Percentiles rank a stretch among this genome's conserved stretches.
These are phyloP conservation scores for Micrasema minimum DNA, from an alignment of 1,140 invertebrate species.

Conservation along the genomic window DNA sequence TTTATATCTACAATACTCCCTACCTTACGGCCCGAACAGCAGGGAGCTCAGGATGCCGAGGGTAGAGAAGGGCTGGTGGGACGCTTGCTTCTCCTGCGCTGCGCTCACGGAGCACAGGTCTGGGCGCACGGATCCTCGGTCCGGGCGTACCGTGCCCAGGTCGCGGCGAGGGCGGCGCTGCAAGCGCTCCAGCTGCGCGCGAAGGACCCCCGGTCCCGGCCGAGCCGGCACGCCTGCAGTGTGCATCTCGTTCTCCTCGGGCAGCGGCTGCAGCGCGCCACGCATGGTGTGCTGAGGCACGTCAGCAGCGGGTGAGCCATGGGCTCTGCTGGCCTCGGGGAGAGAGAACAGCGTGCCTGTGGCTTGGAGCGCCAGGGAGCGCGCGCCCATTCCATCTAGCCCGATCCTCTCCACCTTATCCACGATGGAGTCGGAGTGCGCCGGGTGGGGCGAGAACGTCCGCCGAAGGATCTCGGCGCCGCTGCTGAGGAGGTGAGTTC, in stretches of 20 bases:
- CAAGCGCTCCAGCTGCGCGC: conserved; percentile 57
- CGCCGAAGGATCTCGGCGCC: conserved; percentile 81
- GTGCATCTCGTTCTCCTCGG: conserved; percentile 40
- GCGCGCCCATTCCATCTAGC: conserved; percentile 71
- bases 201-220: conserved; percentile 64
- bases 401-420: conserved; percentile 78
- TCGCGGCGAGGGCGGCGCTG: conserved; percentile 63
- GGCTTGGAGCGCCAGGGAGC: conserved; percentile 69
- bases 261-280: conserved; percentile 53
- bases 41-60: conserved; percentile 83
- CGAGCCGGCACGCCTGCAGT: conserved; percentile 66
- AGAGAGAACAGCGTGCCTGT: conserved; percentile 68
- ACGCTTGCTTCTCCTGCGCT: conserved; percentile 55
- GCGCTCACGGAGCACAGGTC: conserved; percentile 50
- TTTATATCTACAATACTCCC: conserved; percentile 75
- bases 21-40: conserved; percentile 84
- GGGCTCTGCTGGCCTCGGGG: conserved; percentile 70
- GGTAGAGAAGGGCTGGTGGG: conserved; percentile 66
- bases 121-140: conserved; percentile 53
- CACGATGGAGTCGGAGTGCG: conserved; percentile 67
- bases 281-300: conserved; percentile 58
- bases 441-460: conserved; percentile 59
- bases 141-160: conserved; percentile 70
- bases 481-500: conserved; percentile 73
- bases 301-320: conserved; percentile 70